Base-by-base conservation (phyloP, 30 jellyfish, hydroid and myxozoan genomes). In the Cassiopea andromeda region DNA sequence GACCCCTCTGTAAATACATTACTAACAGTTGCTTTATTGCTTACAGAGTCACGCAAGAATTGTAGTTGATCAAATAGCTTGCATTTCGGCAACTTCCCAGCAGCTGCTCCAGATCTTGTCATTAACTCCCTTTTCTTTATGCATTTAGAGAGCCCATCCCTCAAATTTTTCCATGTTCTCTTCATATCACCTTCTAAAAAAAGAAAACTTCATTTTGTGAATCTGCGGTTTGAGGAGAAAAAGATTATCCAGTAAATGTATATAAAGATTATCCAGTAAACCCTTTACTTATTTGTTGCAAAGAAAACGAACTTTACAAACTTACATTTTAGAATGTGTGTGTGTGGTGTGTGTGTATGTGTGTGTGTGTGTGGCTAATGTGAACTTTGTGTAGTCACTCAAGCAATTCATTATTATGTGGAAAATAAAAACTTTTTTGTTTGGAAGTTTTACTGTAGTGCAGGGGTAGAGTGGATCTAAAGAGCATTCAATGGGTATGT, bases 51-150 rank as follows among this genome's bases (percentile, higher is more conserved):
- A 17, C 60, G 44, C 59, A 82, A 61, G 71, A 82, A 82, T 61
- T 5, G 71, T n/a, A 82, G 87, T 58, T 82, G 83, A 59, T 69
- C 71, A 44, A 82, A 82, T 16, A 60, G 47, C 83, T 82, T 69
- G 72, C 91, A 82, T 69, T 82, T 46, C 44, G 91, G 91, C 87
- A 61, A 67, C 68, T 64, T 61, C 68, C 83, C 83, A 16, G 82
- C 83, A 27, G 73, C 69, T 27, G 91, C 82, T 44, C 91, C 91
- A 16, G 91, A 82, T 38, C 91, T 14, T 45, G 91, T 82, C 83
- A 69, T 45, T 74, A 44, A 70, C 46, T 82, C 91, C 77, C 71
- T 45, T 54, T 83, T 83, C 75, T 70, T 84, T 46, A 72, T 38
- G 60, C 89, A 71, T 70, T 77, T 71, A n/a, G 78, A 57, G 48